These are phyloP conservation scores for Drepanosiphum platanoidis DNA, from an alignment of 2,888 invertebrate species.

Conservation along the genomic window DNA sequence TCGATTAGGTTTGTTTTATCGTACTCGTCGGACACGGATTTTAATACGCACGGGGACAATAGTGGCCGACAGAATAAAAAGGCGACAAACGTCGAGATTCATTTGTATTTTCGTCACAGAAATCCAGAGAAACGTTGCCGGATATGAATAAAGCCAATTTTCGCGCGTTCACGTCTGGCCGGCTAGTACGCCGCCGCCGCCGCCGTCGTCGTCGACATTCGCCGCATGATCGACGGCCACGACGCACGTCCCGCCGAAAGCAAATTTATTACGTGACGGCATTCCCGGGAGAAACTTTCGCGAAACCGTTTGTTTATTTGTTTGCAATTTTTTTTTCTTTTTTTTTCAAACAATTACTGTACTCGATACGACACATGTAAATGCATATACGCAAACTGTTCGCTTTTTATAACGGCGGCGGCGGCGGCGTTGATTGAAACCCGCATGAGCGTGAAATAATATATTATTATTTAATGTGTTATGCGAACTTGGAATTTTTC, in stretches of 20 bases:
- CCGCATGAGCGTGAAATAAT: slow-evolving; percentile 20
- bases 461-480: not conserved
- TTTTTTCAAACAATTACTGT: too few species aligned
- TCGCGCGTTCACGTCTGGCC: not conserved
- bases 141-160: not conserved
- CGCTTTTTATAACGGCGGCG: not conserved
- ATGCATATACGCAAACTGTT: not conserved
- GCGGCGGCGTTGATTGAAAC: slow-evolving; percentile 23
- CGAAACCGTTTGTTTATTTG: not conserved
- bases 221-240: not conserved
- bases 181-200: not conserved
- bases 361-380: not conserved
- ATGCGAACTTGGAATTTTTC: not conserved
- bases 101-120: not conserved
- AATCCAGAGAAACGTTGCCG: not conserved
- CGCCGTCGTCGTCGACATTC: not conserved
- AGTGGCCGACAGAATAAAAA: not conserved
- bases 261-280: slow-evolving; percentile 50
- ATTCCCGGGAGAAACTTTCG: not conserved
- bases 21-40: too few species aligned
- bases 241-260: not conserved
- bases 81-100: not conserved
- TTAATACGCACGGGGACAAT: too few species aligned
- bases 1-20: too few species aligned
- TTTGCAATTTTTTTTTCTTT: too few species aligned